phyloP scores from a whole-genome alignment of 2,797 vertebrate genomes.

The Bryconaethiops microstoma region DNA sequence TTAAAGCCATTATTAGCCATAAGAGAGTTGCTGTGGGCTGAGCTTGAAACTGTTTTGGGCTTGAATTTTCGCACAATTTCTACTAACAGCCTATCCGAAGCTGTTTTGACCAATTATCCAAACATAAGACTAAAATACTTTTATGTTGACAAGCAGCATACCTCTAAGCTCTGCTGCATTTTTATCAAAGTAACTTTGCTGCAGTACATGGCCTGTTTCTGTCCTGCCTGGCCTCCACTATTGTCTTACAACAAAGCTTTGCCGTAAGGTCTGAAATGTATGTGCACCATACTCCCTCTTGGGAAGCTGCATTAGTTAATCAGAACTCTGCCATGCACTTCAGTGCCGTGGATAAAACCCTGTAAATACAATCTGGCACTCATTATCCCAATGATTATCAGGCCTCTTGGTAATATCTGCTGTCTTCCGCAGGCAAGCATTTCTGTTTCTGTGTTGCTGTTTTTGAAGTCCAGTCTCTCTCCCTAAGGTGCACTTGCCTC shows the following conservation, averaged over 20 bases:
- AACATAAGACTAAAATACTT: neutral
- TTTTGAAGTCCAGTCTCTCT: constrained; percentile 43
- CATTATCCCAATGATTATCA: constrained; percentile 55
- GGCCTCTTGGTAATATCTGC: constrained; percentile 47
- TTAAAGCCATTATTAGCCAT: neutral
- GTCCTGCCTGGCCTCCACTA: constrained; percentile 1
- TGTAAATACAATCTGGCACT: constrained; percentile 47
- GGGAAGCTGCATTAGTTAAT: constrained; percentile 41
- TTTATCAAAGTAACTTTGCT: neutral
- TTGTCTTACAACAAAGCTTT: neutral
- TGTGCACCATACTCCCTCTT: constrained; percentile 11
- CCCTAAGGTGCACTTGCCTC: constrained; percentile 29
- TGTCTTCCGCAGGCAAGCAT: constrained; percentile 45
- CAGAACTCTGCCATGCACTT: constrained; percentile 44
- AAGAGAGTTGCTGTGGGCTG: neutral
- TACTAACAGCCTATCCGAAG: neutral
- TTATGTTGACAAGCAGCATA: neutral
- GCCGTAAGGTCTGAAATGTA: constrained; percentile 6
- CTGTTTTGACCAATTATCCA: neutral
- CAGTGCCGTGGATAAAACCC: constrained; percentile 39
- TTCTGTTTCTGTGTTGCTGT: constrained; percentile 38
- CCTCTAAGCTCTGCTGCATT: too few relatives aligned
- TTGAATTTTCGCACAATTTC: neutral
- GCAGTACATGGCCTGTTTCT: constrained; percentile 10
- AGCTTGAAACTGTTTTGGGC: neutral